Evolutionary conservation across 2,797 vertebrate species (phyloP).

Genomic region (Gallinago solitaria): DNA sequence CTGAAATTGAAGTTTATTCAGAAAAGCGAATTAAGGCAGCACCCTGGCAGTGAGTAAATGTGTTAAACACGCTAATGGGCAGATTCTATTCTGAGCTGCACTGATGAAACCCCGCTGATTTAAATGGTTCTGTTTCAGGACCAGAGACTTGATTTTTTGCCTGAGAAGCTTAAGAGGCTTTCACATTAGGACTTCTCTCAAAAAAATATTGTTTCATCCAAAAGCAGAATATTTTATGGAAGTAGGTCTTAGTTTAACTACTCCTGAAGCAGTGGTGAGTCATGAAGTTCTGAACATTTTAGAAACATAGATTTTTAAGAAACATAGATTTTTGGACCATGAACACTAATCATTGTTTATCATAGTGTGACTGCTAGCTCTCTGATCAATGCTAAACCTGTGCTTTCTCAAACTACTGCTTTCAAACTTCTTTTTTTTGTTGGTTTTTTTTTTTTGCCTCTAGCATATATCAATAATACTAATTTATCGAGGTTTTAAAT

Average conservation of each 20-base stretch:
- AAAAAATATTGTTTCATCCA: not conserved
- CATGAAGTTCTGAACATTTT: not conserved
- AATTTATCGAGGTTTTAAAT: not conserved
- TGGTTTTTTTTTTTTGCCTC: not conserved
- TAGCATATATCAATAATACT: rapidly evolving
- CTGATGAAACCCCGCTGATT: not conserved
- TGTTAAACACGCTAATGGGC: slow-evolving; percentile 1
- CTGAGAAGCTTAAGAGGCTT: not conserved
- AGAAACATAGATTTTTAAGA: not conserved
- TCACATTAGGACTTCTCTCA: not conserved
- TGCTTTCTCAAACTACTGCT: not conserved
- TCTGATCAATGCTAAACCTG: not conserved
- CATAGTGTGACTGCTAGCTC: not conserved
- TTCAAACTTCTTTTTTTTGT: not conserved
- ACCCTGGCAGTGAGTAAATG: not conserved
- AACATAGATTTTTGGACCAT: not conserved
- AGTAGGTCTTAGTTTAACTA: not conserved
- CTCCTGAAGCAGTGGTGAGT: not conserved
- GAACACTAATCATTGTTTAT: not conserved
- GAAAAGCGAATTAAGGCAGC: slow-evolving; percentile 25
- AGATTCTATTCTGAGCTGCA: not conserved
- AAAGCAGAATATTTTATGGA: not conserved
- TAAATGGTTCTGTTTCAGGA: slow-evolving; percentile 15
- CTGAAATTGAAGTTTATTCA: slow-evolving; percentile 22
- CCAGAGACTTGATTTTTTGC: not conserved